A percentile compares a stretch with the other conserved stretches of the same genome.
Evolutionary conservation across 1,140 invertebrate genomes (phyloP).

Genomic region (Cotesia vestalis): DNA sequence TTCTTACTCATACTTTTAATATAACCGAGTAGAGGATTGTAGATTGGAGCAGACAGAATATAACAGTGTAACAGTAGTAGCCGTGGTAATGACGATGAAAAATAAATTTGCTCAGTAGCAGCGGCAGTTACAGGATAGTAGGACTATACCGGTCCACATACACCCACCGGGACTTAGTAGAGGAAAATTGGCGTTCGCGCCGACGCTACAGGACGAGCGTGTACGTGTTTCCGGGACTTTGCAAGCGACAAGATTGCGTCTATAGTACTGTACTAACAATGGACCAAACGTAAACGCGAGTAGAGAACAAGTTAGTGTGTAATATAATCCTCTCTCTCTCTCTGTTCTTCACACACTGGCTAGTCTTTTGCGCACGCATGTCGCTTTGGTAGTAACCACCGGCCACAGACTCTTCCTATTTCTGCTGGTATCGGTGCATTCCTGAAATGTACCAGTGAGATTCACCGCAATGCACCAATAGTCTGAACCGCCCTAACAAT

Average conservation of each 20-base stretch:
- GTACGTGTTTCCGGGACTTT: conserved; percentile 33
- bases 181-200: conserved; percentile 24
- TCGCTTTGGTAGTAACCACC: background rate
- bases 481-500: too few species aligned
- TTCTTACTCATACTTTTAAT: too few species aligned
- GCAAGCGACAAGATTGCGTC: conserved; percentile 35
- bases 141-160: background rate
- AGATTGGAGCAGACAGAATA: too few species aligned
- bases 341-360: too few species aligned
- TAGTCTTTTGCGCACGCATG: conserved; percentile 9
- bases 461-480: conserved; percentile 35
- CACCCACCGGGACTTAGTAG: too few species aligned
- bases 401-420: conserved; percentile 1
- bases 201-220: conserved; percentile 12
- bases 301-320: background rate
- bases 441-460: conserved; percentile 3
- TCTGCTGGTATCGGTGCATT: background rate
- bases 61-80: too few species aligned
- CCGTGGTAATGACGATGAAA: conserved; percentile 22
- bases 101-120: conserved; percentile 30
- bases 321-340: too few species aligned
- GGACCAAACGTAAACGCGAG: background rate
- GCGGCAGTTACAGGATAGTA: background rate
- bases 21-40: too few species aligned
- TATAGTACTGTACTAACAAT: conserved; percentile 4